Evolutionary conservation across 2,797 vertebrate genomes (phyloP).

Genomic region (Cyprinella venusta): DNA sequence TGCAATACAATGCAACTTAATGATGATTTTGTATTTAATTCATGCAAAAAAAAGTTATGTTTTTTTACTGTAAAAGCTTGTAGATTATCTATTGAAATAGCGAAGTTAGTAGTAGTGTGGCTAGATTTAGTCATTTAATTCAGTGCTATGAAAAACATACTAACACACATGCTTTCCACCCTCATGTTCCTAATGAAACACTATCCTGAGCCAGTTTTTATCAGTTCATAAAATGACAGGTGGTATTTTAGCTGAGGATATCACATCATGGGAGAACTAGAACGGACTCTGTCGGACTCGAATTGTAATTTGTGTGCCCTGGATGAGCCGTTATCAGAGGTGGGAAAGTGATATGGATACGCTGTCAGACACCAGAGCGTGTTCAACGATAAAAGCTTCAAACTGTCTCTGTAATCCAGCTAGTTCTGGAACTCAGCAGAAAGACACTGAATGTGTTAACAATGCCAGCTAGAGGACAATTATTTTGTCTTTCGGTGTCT

Average conservation of each 20-base stretch:
- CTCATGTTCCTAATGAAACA: not conserved
- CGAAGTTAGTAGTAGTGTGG: not conserved
- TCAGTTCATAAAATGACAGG: slow-evolving; percentile 22
- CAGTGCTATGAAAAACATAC: not conserved
- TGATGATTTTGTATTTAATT: too few relatives aligned
- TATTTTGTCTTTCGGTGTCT: not conserved
- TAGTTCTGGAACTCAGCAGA: slow-evolving; percentile 20
- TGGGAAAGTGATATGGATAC: not conserved
- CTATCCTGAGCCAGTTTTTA: not conserved
- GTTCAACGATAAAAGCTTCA: slow-evolving; percentile 35
- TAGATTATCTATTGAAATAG: not conserved
- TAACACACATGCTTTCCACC: not conserved
- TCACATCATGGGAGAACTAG: slow-evolving; percentile 1
- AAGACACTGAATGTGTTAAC: not conserved
- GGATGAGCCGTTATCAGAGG: slow-evolving; percentile 31
- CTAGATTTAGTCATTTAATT: not conserved
- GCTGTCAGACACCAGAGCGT: slow-evolving; percentile 17
- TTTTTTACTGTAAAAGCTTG: not conserved
- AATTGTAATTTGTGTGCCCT: slow-evolving; percentile 26
- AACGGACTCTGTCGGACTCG: not conserved
- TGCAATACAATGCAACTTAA: slow-evolving; percentile 3
- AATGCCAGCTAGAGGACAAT: not conserved
- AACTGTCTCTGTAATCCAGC: slow-evolving; percentile 21
- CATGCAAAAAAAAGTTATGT: not conserved
- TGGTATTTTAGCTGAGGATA: slow-evolving; percentile 17